phyloP scores from a whole-genome alignment of 2,113 vertebrate genomes.

The Mustela nigripes region DNA sequence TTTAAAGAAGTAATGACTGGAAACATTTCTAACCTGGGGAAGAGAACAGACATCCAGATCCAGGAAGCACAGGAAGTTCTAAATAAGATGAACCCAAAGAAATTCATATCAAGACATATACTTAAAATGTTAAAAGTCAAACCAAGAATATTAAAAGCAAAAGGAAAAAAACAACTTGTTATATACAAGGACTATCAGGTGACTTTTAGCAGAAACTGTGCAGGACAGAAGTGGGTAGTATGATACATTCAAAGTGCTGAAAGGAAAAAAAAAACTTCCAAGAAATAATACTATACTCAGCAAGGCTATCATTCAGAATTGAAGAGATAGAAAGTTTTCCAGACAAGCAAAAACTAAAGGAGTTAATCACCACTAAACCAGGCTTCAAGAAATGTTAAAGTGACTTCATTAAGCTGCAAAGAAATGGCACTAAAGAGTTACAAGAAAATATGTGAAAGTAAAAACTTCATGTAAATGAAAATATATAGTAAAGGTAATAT shows the following conservation, averaged over 20 bases:
- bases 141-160: background rate
- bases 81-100: background rate
- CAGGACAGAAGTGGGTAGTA: background rate
- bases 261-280: background rate
- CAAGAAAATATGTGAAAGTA: background rate
- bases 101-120: background rate
- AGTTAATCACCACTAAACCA: background rate
- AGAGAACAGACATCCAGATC: background rate
- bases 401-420: background rate
- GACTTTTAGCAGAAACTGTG: background rate
- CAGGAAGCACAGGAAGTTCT: background rate
- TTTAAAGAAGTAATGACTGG: background rate
- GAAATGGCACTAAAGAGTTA: background rate
- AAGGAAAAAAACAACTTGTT: background rate
- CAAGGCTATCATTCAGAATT: background rate
- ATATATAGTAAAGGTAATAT: background rate
- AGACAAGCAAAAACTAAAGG: background rate
- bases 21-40: background rate
- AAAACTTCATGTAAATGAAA: background rate
- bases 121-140: background rate
- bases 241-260: background rate
- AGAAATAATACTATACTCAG: background rate
- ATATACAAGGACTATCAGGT: background rate
- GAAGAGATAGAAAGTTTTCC: background rate
- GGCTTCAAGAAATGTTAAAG: background rate